phyloP scores from a whole-genome alignment of 2,888 invertebrate genomes.

The Pterostichus madidus region DNA sequence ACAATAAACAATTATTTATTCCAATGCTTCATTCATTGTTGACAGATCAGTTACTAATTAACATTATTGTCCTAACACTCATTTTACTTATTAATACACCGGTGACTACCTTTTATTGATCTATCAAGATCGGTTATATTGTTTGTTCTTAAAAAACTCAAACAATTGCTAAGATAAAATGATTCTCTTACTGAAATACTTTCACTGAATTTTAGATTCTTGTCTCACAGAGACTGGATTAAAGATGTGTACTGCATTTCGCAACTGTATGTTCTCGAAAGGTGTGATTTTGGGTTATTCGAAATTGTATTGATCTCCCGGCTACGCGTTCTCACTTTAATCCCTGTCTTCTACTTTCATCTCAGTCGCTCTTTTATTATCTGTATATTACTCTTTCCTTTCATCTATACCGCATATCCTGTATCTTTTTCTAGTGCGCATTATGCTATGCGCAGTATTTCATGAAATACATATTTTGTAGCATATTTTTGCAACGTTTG shows the following conservation, averaged over 20 bases:
- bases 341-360: neutral
- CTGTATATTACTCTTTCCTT: conserved; percentile 20
- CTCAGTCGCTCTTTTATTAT: neutral
- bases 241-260: conserved; percentile 38
- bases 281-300: conserved; percentile 64
- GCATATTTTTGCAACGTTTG: neutral
- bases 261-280: conserved; percentile 35
- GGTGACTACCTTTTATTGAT: neutral
- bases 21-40: neutral
- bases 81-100: conserved; percentile 6
- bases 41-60: neutral
- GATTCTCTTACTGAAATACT: no score
- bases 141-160: neutral
- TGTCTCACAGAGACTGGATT: neutral
- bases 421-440: conserved; percentile 57
- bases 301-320: conserved; percentile 62
- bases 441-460: conserved; percentile 31
- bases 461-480: conserved; percentile 44
- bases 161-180: no score
- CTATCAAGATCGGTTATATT: neutral
- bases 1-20: neutral
- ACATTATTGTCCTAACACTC: neutral
- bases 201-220: neutral
- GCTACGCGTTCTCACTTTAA: conserved; percentile 25
- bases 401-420: conserved; percentile 58